phyloP scores from a whole-genome alignment of 2,888 invertebrate species.

The Leptinotarsa peninsularis region DNA sequence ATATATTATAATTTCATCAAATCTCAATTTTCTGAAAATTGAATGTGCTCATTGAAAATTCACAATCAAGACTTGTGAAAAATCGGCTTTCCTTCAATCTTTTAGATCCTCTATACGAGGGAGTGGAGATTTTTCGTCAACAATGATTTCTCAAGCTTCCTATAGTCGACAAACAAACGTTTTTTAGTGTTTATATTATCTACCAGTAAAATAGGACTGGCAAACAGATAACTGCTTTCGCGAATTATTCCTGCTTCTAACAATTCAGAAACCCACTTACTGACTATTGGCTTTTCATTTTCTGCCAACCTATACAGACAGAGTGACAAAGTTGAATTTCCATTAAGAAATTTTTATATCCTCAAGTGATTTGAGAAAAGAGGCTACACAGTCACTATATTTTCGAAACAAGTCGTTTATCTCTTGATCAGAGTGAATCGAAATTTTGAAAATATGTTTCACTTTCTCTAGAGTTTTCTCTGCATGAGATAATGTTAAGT shows the following conservation, averaged over 20 bases:
- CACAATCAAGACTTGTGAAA: constrained; percentile 55
- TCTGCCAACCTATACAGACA: not conserved
- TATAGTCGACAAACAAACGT: constrained; percentile 52
- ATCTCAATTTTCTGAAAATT: constrained; percentile 23
- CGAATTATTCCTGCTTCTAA: too few species aligned
- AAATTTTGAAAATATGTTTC: not conserved
- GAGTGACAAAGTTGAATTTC: not conserved
- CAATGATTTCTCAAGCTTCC: constrained; percentile 55
- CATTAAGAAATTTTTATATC: not conserved
- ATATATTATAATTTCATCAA: constrained; percentile 21
- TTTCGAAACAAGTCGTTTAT: not conserved
- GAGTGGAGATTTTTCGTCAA: constrained; percentile 55
- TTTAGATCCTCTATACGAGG: constrained; percentile 56
- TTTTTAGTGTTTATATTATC: constrained; percentile 46
- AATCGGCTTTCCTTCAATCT: constrained; percentile 47
- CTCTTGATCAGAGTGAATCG: not conserved
- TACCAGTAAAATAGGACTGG: constrained; percentile 36
- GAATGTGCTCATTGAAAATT: constrained; percentile 29
- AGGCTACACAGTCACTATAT: not conserved
- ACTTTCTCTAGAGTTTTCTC: not conserved
- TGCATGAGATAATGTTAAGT: not conserved
- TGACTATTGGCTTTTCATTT: too few species aligned
- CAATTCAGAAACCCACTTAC: too few species aligned
- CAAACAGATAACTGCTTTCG: too few species aligned
- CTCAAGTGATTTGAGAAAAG: not conserved